phyloP scores from a whole-genome alignment of 2,113 vertebrate genomes.

The Amphiprion percula region DNA sequence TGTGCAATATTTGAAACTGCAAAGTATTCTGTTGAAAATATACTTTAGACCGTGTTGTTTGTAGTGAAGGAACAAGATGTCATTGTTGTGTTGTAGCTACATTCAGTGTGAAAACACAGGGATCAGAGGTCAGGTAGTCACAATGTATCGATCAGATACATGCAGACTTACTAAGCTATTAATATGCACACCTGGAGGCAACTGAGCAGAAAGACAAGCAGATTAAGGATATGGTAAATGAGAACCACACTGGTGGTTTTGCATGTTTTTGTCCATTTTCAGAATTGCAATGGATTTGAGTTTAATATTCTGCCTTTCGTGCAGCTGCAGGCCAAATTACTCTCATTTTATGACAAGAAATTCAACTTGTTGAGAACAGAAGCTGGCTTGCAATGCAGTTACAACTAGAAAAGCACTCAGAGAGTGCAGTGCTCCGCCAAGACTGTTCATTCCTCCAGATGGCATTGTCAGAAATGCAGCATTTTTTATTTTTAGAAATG shows the following conservation, averaged over 20 bases:
- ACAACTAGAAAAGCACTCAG: too few species aligned
- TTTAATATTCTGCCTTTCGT: not conserved
- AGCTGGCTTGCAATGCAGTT: not conserved
- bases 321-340: not conserved
- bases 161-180: conserved; percentile 21
- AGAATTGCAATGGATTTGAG: not conserved
- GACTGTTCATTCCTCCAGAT: too few species aligned
- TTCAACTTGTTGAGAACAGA: not conserved
- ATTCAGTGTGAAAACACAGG: conserved; percentile 10
- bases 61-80: not conserved
- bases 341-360: not conserved
- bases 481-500: too few species aligned
- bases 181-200: conserved; percentile 33
- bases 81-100: not conserved
- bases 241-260: not conserved
- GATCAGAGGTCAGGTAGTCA: conserved; percentile 7
- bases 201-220: conserved; percentile 4
- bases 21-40: too few species aligned
- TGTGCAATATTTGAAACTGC: too few species aligned
- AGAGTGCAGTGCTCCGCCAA: too few species aligned
- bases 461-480: too few species aligned
- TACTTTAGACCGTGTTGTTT: not conserved
- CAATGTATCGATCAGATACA: conserved; percentile 25
- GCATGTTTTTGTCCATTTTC: conserved; percentile 13
- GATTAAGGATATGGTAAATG: conserved; percentile 8